These are phyloP conservation scores for Sialis fuliginosa DNA, from an alignment of 2,888 invertebrate species.

Conservation along the genomic window DNA sequence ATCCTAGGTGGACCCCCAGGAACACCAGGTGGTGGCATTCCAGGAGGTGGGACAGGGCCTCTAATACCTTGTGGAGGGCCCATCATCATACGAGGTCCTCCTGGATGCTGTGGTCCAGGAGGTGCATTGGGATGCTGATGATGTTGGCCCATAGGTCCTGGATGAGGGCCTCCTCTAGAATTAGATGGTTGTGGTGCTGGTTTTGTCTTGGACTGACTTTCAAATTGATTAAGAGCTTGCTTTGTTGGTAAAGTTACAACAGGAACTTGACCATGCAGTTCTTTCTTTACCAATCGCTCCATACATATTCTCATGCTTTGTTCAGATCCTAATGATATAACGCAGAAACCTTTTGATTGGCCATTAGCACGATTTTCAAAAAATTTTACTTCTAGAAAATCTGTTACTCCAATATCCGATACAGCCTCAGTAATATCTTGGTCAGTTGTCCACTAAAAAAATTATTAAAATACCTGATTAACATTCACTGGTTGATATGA, in stretches of 20 bases:
- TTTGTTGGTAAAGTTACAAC: slow-evolving; percentile 92
- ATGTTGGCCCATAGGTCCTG: slow-evolving; percentile 34
- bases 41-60: slow-evolving; percentile 25
- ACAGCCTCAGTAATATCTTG: slow-evolving; percentile 89
- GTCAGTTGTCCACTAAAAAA: slow-evolving; percentile 89
- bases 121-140: slow-evolving; percentile 26
- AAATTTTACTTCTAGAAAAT: slow-evolving; percentile 96
- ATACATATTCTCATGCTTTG: slow-evolving; percentile 73
- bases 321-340: slow-evolving; percentile 86
- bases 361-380: slow-evolving; percentile 98
- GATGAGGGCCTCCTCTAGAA: slow-evolving; percentile 38
- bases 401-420: slow-evolving; percentile 70
- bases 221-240: slow-evolving; percentile 70
- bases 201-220: slow-evolving; percentile 81
- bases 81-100: slow-evolving; percentile 29
- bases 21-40: slow-evolving; percentile 26
- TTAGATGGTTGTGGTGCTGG: slow-evolving; percentile 62
- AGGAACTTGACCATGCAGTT: slow-evolving; percentile 88
- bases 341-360: slow-evolving; percentile 96
- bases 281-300: slow-evolving; percentile 88
- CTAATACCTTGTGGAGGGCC: slow-evolving; percentile 23
- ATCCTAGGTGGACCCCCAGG: slow-evolving; percentile 30
- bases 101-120: slow-evolving; percentile 34
- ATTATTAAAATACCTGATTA: slow-evolving; percentile 8
- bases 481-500: not conserved